Percentiles rank a stretch among this genome's conserved stretches.
Conservation (phyloP, 2,888 invertebrate species). For the Parnassius orleans region DNA sequence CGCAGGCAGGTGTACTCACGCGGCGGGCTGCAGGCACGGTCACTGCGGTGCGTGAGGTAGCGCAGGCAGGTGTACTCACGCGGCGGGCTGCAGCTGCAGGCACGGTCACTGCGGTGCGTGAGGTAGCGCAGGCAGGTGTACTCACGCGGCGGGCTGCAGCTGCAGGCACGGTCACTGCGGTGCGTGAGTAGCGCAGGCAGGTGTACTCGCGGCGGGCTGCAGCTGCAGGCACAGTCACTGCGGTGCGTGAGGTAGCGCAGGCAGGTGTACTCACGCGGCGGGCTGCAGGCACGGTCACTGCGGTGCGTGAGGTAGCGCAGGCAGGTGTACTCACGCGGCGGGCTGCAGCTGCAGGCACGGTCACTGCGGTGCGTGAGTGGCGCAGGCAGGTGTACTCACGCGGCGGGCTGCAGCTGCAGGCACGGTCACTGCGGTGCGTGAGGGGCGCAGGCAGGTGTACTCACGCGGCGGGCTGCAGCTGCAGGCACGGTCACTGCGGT, state of each 20-base stretch:
- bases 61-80: conserved; percentile 34
- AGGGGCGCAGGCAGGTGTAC: conserved; percentile 35
- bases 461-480: background rate
- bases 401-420: background rate
- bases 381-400: conserved; percentile 34
- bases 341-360: background rate
- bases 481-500: conserved; percentile 34
- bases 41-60: conserved; percentile 61
- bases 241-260: conserved; percentile 66
- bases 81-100: conserved; percentile 36
- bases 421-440: conserved; percentile 51
- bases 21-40: conserved; percentile 30
- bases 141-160: background rate
- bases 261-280: background rate
- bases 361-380: conserved; percentile 59
- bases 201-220: background rate
- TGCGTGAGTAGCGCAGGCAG: conserved; percentile 54
- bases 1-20: conserved; percentile 34
- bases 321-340: background rate
- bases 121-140: conserved; percentile 50
- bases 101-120: conserved; percentile 48
- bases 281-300: conserved; percentile 31
- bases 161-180: conserved; percentile 34
- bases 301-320: conserved; percentile 59
- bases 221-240: conserved; percentile 16